These are phyloP conservation scores for Tarsius wallacei DNA, from an alignment of 2,797 vertebrate species.

Conservation along the genomic window DNA sequence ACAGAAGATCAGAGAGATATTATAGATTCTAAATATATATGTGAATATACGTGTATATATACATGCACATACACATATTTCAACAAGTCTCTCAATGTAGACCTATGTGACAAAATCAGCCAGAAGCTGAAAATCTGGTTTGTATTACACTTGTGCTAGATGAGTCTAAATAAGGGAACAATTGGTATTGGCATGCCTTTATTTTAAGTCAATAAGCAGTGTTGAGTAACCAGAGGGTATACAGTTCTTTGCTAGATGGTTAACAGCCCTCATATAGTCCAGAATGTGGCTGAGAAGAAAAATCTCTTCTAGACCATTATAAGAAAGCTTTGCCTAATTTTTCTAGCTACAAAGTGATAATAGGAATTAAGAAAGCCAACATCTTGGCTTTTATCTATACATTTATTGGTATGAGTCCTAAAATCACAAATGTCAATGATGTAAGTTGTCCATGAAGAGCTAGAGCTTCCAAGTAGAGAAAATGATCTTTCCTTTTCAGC, in stretches of 20 bases:
- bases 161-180: conserved; percentile 63
- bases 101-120: conserved; percentile 54
- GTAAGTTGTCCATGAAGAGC: not conserved
- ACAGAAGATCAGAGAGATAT: not conserved
- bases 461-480: conserved; percentile 34
- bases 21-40: not conserved
- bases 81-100: conserved; percentile 9
- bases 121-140: conserved; percentile 70
- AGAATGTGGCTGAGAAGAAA: conserved; percentile 1
- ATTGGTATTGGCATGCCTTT: conserved; percentile 60
- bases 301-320: not conserved
- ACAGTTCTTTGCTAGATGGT: conserved; percentile 33
- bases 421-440: not conserved
- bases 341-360: not conserved
- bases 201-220: conserved; percentile 21
- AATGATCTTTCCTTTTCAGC: conserved; percentile 49
- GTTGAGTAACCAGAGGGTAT: conserved; percentile 44
- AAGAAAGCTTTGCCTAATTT: not conserved
- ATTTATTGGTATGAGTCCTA: not conserved
- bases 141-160: conserved; percentile 17
- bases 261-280: not conserved
- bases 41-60: too few species aligned
- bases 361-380: conserved; percentile 8
- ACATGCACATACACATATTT: not conserved
- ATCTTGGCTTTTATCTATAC: not conserved